These are phyloP conservation scores for Erebia aethiops DNA, from an alignment of 2,888 invertebrate genomes.

Conservation along the genomic window DNA sequence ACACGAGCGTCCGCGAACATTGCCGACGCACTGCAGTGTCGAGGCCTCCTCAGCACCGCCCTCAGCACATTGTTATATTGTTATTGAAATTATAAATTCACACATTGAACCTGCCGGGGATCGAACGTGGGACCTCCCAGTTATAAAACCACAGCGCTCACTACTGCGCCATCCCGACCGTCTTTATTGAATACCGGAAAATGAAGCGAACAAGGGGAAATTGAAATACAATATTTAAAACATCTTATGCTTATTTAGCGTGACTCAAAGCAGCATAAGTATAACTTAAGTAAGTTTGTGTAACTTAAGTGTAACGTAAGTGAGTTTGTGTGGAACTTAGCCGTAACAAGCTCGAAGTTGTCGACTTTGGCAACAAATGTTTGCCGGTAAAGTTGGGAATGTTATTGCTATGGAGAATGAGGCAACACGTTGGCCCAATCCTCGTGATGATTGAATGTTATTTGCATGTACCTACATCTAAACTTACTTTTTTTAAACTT, in stretches of 20 bases:
- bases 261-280: not conserved
- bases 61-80: no score
- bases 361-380: conserved; percentile 10
- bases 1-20: no score
- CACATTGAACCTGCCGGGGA: no score
- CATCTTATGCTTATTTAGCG: not conserved
- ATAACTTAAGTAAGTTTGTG: not conserved
- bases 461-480: not conserved
- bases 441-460: not conserved
- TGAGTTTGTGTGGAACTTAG: not conserved
- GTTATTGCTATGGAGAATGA: conserved; percentile 3
- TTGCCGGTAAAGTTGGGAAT: not conserved
- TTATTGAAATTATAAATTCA: no score
- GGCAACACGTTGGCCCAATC: not conserved
- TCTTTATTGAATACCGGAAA: not conserved
- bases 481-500: no score
- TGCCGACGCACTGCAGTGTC: no score
- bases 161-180: no score
- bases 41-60: no score
- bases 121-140: no score
- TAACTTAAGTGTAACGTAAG: not conserved
- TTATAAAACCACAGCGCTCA: no score
- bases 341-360: conserved; percentile 1
- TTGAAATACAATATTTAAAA: conserved; percentile 3
- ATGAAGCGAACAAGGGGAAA: not conserved